A percentile compares a stretch with the other conserved stretches of the same genome.
phyloP scores from a whole-genome alignment of 2,888 invertebrate species.

The Hyppa rectilinea region DNA sequence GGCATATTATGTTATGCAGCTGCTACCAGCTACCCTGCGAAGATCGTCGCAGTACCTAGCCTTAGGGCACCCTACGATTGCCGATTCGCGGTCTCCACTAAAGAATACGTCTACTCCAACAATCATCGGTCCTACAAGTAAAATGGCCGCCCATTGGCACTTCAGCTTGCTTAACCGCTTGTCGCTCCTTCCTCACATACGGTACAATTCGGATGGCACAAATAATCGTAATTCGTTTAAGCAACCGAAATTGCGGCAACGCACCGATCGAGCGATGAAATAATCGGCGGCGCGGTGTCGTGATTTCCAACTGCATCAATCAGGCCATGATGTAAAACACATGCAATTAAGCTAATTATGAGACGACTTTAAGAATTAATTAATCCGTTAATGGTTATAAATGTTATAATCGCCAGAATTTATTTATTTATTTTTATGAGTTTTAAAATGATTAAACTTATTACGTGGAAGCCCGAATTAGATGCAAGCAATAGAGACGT shows the following conservation, averaged over 20 bases:
- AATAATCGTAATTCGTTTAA: conserved; percentile 69
- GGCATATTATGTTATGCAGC: background rate
- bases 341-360: conserved; percentile 47
- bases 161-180: conserved; percentile 21
- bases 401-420: background rate
- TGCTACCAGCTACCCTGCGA: too few species aligned
- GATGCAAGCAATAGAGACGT: conserved; percentile 22
- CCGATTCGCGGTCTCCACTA: too few species aligned
- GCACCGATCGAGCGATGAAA: conserved; percentile 64
- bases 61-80: too few species aligned
- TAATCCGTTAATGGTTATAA: conserved; percentile 12
- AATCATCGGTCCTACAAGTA: background rate
- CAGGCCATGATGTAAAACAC: conserved; percentile 49
- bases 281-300: conserved; percentile 65
- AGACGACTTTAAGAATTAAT: conserved; percentile 26
- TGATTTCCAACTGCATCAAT: conserved; percentile 56
- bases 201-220: conserved; percentile 65
- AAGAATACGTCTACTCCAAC: too few species aligned
- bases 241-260: conserved; percentile 69
- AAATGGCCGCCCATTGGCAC: background rate
- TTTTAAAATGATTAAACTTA: background rate
- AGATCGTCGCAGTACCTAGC: too few species aligned
- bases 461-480: background rate
- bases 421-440: background rate
- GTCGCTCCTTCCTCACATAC: conserved; percentile 34